Base-by-base conservation (phyloP, 1,140 invertebrate genomes). In the Neodiprion pinetum region DNA sequence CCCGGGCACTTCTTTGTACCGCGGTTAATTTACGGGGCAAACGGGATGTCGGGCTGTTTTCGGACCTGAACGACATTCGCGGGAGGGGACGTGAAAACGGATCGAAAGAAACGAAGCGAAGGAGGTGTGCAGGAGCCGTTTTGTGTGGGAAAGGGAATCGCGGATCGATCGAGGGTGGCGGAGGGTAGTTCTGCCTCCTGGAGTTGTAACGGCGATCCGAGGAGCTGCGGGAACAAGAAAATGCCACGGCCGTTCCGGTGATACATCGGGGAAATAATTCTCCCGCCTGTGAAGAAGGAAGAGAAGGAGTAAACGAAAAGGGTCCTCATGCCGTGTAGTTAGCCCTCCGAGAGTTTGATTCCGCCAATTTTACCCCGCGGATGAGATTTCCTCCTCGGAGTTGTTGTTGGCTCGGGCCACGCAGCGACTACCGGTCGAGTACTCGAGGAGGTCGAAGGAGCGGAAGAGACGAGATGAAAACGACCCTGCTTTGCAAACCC, bases 371-470 rank as follows among this genome's bases (percentile, higher is more conserved):
- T 61, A 61, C n/a, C 53, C 53, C 4, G 11, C n/a, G 9, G 11
- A 40, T 2, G 28, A 40, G 28, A 40, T 61, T 17, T 61, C n/a
- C 11, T 61, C n/a, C n/a, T 61, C 53, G 53, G 53, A 61, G 28
- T 40, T 40, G 28, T 61, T 61, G 53, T 61, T 40, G 2, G 28
- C 28, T 40, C 53, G 9, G 53, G 53, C 53, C n/a, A 61, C 53
- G 11, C 0, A 40, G 28, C 81, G 80, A 79, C 80, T 78, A 82
- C 80, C 80, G 79, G 80, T 82, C 78, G 79, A 74, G 78, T 71
- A 48, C 53, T 67, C 47, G 11, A 61, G 9, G 17, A 40, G 70
- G 12, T 14, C 68, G 17, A 75, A 53, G 75, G 75, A 72, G 47
- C 50, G 71, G 48, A 65, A 73, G 66, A 72, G 49, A 40, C 11